Conservation (phyloP, 92 coral and sea anemone genomes). For the Bergia sp. region DNA sequence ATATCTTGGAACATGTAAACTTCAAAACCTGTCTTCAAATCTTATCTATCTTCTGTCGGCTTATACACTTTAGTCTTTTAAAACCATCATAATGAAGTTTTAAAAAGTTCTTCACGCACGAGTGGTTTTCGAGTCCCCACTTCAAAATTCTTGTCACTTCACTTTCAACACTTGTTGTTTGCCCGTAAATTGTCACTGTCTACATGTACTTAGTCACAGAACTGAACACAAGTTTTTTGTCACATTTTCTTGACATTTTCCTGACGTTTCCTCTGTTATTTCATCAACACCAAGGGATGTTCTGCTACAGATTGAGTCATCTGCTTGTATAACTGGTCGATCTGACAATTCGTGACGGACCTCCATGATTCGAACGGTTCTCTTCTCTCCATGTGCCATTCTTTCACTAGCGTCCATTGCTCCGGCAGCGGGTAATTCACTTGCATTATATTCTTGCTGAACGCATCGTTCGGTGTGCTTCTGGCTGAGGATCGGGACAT, state of each 20-base stretch:
- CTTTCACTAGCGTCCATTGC: conserved; percentile 91
- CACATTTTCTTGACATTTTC: not conserved
- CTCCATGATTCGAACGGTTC: conserved; percentile 83
- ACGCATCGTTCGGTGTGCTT: conserved; percentile 31
- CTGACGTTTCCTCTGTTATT: conserved; percentile 23
- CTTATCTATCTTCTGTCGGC: not conserved
- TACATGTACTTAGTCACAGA: not conserved
- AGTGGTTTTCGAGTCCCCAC: not conserved
- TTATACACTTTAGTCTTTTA: not conserved
- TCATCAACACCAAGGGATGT: conserved; percentile 71
- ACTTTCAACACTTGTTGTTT: not conserved
- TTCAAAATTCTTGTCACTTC: not conserved
- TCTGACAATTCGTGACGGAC: conserved; percentile 75
- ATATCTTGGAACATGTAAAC: too few relatives aligned
- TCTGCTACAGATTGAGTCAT: conserved; percentile 68
- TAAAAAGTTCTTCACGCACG: not conserved
- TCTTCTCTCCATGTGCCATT: conserved; percentile 86
- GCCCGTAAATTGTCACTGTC: not conserved
- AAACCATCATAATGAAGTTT: not conserved
- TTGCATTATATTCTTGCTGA: conserved; percentile 46
- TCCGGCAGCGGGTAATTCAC: conserved; percentile 70
- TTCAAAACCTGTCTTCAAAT: not conserved
- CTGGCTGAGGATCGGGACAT: conserved; percentile 36
- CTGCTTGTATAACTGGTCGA: conserved; percentile 68
- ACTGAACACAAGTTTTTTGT: not conserved